A percentile compares a stretch with the other conserved stretches of the same genome.
Evolutionary conservation across 2,888 invertebrate genomes (phyloP).

Genomic region (Chymomyza amoena): DNA sequence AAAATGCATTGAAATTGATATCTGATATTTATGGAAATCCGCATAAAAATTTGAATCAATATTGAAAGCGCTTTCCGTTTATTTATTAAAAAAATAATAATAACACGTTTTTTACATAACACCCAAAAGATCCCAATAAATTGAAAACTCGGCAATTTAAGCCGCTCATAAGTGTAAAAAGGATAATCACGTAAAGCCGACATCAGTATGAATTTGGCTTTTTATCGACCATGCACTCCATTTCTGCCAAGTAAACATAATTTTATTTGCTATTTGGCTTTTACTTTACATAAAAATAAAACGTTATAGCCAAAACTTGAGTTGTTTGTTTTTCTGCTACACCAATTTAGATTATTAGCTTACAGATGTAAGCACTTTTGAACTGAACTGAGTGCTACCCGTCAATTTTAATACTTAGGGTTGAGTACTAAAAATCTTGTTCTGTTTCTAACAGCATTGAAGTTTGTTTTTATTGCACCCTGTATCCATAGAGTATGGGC

Average conservation of each 20-base stretch:
- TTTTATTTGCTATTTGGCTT: neutral
- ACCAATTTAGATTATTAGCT: neutral
- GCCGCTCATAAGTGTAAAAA: neutral
- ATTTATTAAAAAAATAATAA: too few species aligned
- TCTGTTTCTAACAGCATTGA: neutral
- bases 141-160: neutral
- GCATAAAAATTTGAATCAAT: too few species aligned
- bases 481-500: neutral
- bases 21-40: too few species aligned
- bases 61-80: too few species aligned
- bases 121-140: neutral
- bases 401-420: neutral
- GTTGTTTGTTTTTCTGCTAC: neutral
- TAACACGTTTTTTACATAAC: neutral
- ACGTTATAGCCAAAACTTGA: neutral
- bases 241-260: neutral
- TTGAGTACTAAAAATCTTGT: neutral
- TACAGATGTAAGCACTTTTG: neutral
- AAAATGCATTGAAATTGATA: too few species aligned
- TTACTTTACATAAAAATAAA: neutral
- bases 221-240: neutral
- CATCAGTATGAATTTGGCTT: neutral
- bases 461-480: constrained; percentile 1
- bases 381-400: neutral
- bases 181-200: neutral